Evolutionary conservation across 2,113 vertebrate genomes (phyloP), one percentile per base, ranked within the genome.

Genomic region (Geococcyx californianus): DNA sequence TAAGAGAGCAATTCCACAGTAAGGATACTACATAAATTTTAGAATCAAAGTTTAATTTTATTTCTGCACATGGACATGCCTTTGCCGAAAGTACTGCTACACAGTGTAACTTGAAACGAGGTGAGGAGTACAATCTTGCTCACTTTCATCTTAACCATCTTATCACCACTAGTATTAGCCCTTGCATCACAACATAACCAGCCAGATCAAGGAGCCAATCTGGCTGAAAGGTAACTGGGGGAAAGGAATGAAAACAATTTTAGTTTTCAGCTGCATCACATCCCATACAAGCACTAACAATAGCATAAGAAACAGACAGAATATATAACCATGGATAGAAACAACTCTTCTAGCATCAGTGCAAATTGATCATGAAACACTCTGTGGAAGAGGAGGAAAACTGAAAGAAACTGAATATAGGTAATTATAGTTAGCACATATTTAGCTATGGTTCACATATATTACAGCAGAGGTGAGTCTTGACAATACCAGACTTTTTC

Each of bases 191-290:
- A 58, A 73, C 31, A 40, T 1, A 38, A 34, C 33, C 66, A 91
- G 55, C 15, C 73, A 78, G 66, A 84, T 33, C 34, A 69, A 82
- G 44, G 75, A 85, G 47, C 11, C 67, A 51, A 47, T 72, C 49
- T 66, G 36, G n/a, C 75, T 88, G 54, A 88, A 94, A 93, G 58
- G 58, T 54, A 90, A 77, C 75, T 42, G 29, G 5, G 54, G 25
- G 47, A 87, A 52, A 87, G 77, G 63, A 94, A 85, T 45, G 47
- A 59, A 85, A 90, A 73, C 52, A 0, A 38, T 72, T 94, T 79
- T 12, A 1, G 7, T 85, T 94, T 77, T 90, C 86, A 74, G 72
- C 59, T 88, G 70, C 20, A 88, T 66, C 49, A 62, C 42, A 74
- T 7, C 36, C 40, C 76, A 16, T 10, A 42, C 11, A 58, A 88